A percentile compares a stretch with the other conserved stretches of the same genome.
Evolutionary conservation across 2,797 vertebrate genomes (phyloP).

Genomic region (Anguilla megastoma): DNA sequence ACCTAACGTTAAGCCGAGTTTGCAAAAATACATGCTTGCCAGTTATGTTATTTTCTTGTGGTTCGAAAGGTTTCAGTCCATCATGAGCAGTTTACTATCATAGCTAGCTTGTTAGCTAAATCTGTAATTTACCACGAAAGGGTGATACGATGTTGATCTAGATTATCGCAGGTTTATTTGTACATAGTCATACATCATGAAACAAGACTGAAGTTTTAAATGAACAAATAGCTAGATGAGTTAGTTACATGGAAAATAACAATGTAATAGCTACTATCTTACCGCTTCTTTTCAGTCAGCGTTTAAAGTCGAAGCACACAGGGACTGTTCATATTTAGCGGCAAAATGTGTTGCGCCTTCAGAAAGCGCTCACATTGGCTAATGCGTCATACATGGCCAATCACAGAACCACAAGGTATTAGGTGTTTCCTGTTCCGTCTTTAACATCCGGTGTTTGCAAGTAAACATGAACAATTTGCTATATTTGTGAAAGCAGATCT

Average conservation of each 20-base stretch:
- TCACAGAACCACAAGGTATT: conserved; percentile 15
- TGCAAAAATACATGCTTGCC: neutral
- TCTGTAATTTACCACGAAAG: neutral
- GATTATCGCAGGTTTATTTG: neutral
- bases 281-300: conserved; percentile 10
- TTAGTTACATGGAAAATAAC: neutral
- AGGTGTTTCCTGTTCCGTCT: neutral
- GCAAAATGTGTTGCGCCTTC: conserved; percentile 50
- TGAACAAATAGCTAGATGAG: neutral
- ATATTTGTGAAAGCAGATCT: neutral
- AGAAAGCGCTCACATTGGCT: conserved; percentile 59
- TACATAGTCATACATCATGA: neutral
- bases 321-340: conserved; percentile 67
- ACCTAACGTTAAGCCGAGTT: neutral
- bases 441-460: conserved; percentile 2
- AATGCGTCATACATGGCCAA: conserved; percentile 32
- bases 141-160: neutral
- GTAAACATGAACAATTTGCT: neutral
- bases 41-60: neutral
- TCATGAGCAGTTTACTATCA: neutral
- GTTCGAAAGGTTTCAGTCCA: neutral
- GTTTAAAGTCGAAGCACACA: neutral
- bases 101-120: neutral
- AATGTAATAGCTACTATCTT: neutral
- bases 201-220: neutral